These are phyloP conservation scores for Ostrea edulis DNA, from an alignment of 1,140 invertebrate genomes.

Conservation along the genomic window DNA sequence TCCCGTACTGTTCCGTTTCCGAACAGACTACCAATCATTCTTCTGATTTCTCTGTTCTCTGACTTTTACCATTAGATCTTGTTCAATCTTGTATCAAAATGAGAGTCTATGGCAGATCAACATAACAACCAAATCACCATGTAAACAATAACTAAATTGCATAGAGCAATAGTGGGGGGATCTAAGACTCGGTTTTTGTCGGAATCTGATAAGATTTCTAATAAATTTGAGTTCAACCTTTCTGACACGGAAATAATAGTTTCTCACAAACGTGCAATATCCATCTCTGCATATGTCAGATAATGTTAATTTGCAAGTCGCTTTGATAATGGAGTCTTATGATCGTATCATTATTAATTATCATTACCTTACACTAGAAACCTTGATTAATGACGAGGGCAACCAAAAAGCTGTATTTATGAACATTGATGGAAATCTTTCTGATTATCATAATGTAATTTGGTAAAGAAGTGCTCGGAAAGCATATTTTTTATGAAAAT, in stretches of 20 bases:
- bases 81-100: too few relatives aligned
- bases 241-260: slow-evolving; percentile 4
- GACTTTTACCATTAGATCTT: too few relatives aligned
- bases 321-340: background rate
- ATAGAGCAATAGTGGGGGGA: too few relatives aligned
- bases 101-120: too few relatives aligned
- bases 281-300: slow-evolving; percentile 19
- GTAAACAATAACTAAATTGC: too few relatives aligned
- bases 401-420: background rate
- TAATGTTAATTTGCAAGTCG: slow-evolving; percentile 16
- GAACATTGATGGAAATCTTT: background rate
- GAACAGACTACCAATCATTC: too few relatives aligned
- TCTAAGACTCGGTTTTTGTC: too few relatives aligned
- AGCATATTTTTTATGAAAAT: too few relatives aligned
- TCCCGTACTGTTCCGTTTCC: too few relatives aligned
- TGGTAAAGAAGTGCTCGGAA: too few relatives aligned
- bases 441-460: slow-evolving; percentile 9
- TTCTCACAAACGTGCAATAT: background rate
- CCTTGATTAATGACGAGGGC: slow-evolving; percentile 11
- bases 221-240: background rate
- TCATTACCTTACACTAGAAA: background rate
- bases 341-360: slow-evolving; percentile 10
- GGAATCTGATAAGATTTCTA: background rate
- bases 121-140: too few relatives aligned
- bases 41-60: too few relatives aligned